These are phyloP conservation scores for Malurus alboscapulatus DNA, from an alignment of 2,113 vertebrate species.

Conservation along the genomic window DNA sequence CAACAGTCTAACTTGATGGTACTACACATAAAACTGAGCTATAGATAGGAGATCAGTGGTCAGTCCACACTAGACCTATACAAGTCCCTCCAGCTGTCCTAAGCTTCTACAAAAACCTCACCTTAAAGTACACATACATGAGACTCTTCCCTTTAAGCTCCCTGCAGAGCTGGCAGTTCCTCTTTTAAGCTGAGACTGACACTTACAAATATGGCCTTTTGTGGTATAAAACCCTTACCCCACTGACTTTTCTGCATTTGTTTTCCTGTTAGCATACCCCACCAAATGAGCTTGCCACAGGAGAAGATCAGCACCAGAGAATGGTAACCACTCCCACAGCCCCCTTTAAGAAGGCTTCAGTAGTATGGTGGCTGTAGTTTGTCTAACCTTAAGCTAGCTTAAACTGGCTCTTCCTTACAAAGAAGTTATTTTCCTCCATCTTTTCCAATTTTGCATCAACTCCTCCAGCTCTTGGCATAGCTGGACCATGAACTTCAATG, in stretches of 20 bases:
- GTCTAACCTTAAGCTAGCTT: not conserved
- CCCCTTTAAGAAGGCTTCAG: not conserved
- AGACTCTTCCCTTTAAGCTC: not conserved
- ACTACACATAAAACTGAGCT: not conserved
- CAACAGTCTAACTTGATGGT: not conserved
- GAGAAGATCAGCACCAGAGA: not conserved
- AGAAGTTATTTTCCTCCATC: not conserved
- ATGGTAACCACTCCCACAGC: not conserved
- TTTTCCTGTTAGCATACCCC: not conserved
- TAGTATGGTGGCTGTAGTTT: not conserved
- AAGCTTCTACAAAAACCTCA: not conserved
- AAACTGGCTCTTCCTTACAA: not conserved
- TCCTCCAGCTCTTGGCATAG: too few relatives aligned
- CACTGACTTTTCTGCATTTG: not conserved
- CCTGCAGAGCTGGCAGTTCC: not conserved
- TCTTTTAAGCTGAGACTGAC: not conserved
- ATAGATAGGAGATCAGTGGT: not conserved
- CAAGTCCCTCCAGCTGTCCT: not conserved
- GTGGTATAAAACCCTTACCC: not conserved
- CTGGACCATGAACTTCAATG: not conserved
- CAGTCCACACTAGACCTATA: not conserved
- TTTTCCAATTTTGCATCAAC: not conserved
- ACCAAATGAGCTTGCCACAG: not conserved
- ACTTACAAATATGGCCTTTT: fast-evolving
- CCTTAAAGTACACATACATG: not conserved